These are phyloP conservation scores for Piaya cayana DNA, from an alignment of 2,113 vertebrate species.

Conservation along the genomic window DNA sequence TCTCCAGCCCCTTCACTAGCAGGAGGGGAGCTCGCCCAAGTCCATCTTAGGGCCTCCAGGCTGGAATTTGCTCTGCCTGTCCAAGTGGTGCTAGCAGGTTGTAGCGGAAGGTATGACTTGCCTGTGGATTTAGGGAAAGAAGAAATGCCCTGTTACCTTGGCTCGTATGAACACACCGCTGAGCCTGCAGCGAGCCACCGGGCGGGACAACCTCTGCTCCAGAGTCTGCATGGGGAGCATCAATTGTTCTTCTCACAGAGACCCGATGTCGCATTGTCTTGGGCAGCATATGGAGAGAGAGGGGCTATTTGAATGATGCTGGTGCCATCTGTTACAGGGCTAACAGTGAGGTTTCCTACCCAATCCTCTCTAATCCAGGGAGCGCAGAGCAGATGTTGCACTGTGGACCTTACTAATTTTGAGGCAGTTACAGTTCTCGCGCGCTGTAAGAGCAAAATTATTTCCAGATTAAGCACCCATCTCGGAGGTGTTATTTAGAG, in stretches of 20 bases:
- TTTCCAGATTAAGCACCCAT: not conserved
- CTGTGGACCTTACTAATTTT: not conserved
- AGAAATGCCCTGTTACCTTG: not conserved
- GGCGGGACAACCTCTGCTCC: not conserved
- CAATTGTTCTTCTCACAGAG: not conserved
- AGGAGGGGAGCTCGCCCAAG: not conserved
- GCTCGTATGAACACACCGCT: rapidly evolving
- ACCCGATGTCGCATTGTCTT: not conserved
- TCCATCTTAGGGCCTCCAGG: not conserved
- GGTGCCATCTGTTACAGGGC: not conserved
- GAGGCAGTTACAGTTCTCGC: not conserved
- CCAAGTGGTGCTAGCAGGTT: not conserved
- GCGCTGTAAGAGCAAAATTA: not conserved
- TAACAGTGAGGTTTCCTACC: not conserved
- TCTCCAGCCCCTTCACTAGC: too few species aligned
- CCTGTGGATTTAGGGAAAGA: not conserved
- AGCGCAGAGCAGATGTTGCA: not conserved
- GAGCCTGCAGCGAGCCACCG: not conserved
- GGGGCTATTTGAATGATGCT: not conserved
- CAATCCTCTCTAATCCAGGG: not conserved
- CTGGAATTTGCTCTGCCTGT: not conserved
- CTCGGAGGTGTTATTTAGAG: not conserved
- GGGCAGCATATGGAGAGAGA: rapidly evolving
- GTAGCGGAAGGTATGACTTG: not conserved
- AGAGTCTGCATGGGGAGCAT: not conserved